These are phyloP conservation scores for Centruroides vittatus DNA, from an alignment of 1,140 invertebrate species.

Conservation along the genomic window DNA sequence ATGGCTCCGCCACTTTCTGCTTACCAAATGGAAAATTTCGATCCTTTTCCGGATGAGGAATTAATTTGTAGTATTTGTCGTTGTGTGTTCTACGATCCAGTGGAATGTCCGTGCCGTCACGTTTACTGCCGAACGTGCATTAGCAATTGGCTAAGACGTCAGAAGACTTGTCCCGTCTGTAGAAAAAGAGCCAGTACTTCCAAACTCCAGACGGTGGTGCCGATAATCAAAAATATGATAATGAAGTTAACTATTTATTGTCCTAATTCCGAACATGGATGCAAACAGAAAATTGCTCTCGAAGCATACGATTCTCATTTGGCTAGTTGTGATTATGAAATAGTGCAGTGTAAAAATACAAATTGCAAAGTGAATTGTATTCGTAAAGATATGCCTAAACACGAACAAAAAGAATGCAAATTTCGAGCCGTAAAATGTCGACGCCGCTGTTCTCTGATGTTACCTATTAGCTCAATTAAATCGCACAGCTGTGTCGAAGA, in stretches of 20 bases:
- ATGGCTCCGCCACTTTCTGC: conserved; percentile 17
- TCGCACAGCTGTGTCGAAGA: conserved; percentile 8
- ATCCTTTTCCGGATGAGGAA: conserved; percentile 12
- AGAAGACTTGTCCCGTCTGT: conserved; percentile 10
- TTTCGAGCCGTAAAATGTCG: background rate
- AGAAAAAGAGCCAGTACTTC: background rate
- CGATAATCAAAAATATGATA: conserved; percentile 9
- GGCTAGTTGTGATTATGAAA: background rate
- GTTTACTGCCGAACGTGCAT: conserved; percentile 12
- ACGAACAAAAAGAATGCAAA: background rate
- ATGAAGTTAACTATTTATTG: conserved; percentile 5
- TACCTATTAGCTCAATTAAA: background rate
- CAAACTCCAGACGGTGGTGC: conserved; percentile 1
- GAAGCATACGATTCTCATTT: conserved; percentile 4
- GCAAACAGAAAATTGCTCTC: conserved; percentile 2
- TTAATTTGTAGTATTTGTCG: conserved; percentile 11
- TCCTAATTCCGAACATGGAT: conserved; percentile 1
- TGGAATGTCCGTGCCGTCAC: conserved; percentile 9
- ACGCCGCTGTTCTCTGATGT: background rate
- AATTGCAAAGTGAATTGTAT: background rate
- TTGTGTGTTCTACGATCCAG: conserved; percentile 10
- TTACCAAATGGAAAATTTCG: conserved; percentile 8
- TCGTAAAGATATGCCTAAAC: conserved; percentile 2
- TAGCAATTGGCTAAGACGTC: conserved; percentile 1
- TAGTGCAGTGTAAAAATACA: conserved; percentile 6